Conservation (phyloP, 1,140 invertebrate species). For the Drosophila triauraria region DNA sequence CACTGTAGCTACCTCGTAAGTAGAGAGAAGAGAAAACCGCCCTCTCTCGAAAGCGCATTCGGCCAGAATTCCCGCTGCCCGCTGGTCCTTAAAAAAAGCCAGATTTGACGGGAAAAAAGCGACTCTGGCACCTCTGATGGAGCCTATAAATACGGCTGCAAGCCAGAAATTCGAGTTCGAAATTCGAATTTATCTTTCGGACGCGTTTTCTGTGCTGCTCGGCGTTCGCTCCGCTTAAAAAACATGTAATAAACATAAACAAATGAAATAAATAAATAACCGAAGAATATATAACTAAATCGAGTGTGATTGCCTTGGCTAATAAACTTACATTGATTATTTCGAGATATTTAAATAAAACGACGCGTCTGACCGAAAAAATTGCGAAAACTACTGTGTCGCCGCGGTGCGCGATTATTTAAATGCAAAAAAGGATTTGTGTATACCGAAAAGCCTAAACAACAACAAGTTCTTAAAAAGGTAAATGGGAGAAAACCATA, state of each 20-base stretch:
- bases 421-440: constrained; percentile 43
- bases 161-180: too few relatives aligned
- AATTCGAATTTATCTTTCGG: background rate
- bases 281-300: background rate
- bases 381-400: constrained; percentile 4
- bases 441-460: constrained; percentile 42
- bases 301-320: background rate
- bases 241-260: background rate
- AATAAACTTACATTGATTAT: background rate
- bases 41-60: too few relatives aligned
- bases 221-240: background rate
- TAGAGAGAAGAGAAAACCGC: too few relatives aligned
- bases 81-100: too few relatives aligned
- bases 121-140: too few relatives aligned
- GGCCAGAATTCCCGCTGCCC: too few relatives aligned
- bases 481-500: constrained; percentile 18
- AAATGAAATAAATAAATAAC: background rate
- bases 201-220: background rate
- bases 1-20: too few relatives aligned
- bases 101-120: too few relatives aligned
- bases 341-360: background rate
- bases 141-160: too few relatives aligned
- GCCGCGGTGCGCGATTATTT: constrained; percentile 18
- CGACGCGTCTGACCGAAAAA: background rate
- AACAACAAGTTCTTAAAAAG: constrained; percentile 34